Evolutionary conservation across 2,888 invertebrate species (phyloP), one percentile per base, ranked within the genome.

Genomic region (Lasioglossum morio): DNA sequence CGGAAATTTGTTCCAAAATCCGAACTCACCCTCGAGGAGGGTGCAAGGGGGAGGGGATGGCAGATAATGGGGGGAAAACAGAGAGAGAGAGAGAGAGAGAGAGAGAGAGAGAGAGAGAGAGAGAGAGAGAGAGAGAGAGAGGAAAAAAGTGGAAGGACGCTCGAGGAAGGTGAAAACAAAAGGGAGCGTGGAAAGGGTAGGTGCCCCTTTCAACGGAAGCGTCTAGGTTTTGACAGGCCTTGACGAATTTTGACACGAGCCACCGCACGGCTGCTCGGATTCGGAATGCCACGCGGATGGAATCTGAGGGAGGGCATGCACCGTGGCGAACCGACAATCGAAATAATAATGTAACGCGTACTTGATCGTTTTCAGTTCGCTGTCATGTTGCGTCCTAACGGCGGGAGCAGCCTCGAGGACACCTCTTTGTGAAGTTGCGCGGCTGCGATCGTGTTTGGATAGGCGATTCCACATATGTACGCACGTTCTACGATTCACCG

Each of bases 161-260:
- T 63, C 34, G 79, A 72, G 70, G 69, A 77, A 85, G n/a, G 63
- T 16, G 74, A 88, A 88, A 87, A 91, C 86, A 92, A 91, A 86
- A 74, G 82, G 83, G 73, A 27, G 14, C 30, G 66, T 72, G 78
- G 82, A 83, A 83, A 79, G 81, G 85, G 87, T 79, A 34, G 63
- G 69, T 23, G 27, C 70, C 85, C 79, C 78, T 77, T 75, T 87
- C 69, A 57, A 77, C 79, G 43, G 74, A 34, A 81, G 75, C 23
- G 79, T 77, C 74, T 37, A 77, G 85, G 89, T 92, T 94, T 92
- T 93, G 94, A 93, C 94, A 92, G 91, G 87, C 84, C 91, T 81
- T 92, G 93, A 93, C 94, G 94, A 94, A 94, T 94, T 90, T 90
- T 92, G 93, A 94, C 93, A 88, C 85, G 82, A 89, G 88, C 89